Evolutionary conservation across 1,140 invertebrate species (phyloP).

Genomic region (Diachasmimorpha longicaudata): DNA sequence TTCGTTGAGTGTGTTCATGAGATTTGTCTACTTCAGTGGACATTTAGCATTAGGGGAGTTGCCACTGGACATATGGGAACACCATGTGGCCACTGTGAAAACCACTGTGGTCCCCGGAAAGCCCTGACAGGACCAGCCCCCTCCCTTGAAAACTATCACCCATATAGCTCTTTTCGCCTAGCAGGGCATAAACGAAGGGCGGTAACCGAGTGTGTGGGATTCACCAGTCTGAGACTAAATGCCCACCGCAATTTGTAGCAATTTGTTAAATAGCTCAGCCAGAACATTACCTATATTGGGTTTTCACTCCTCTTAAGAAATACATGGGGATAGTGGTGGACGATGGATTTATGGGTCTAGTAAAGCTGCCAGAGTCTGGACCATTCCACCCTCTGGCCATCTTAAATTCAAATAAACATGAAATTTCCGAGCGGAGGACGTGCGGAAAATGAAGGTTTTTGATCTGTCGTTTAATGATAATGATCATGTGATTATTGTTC

Average conservation of each 20-base stretch:
- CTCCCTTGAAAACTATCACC: slow-evolving; percentile 4
- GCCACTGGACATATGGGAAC: slow-evolving; percentile 51
- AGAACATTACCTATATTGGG: slow-evolving; percentile 63
- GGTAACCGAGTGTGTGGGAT: slow-evolving; percentile 26
- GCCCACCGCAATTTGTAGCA: slow-evolving; percentile 62
- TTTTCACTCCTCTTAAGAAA: slow-evolving; percentile 42
- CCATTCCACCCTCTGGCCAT: neutral
- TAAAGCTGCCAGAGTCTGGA: neutral
- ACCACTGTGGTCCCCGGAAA: slow-evolving; percentile 25
- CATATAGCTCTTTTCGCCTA: slow-evolving; percentile 13
- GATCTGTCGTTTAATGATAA: neutral
- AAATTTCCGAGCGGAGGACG: neutral
- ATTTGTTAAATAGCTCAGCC: slow-evolving; percentile 63
- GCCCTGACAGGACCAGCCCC: slow-evolving; percentile 12
- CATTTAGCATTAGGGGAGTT: slow-evolving; percentile 42
- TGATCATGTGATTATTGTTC: too few species aligned
- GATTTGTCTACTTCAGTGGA: slow-evolving; percentile 41
- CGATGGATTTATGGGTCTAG: neutral
- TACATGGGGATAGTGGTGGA: slow-evolving; percentile 38
- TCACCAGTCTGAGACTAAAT: slow-evolving; percentile 48
- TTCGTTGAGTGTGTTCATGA: slow-evolving; percentile 31
- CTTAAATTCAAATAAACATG: neutral
- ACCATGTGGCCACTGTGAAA: slow-evolving; percentile 47
- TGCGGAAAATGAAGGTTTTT: neutral
- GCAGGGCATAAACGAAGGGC: slow-evolving; percentile 15